A percentile compares a stretch with the other conserved stretches of the same genome.
phyloP scores from a whole-genome alignment of 1,140 invertebrate genomes.

The Macrotrachela quadricornifera region DNA sequence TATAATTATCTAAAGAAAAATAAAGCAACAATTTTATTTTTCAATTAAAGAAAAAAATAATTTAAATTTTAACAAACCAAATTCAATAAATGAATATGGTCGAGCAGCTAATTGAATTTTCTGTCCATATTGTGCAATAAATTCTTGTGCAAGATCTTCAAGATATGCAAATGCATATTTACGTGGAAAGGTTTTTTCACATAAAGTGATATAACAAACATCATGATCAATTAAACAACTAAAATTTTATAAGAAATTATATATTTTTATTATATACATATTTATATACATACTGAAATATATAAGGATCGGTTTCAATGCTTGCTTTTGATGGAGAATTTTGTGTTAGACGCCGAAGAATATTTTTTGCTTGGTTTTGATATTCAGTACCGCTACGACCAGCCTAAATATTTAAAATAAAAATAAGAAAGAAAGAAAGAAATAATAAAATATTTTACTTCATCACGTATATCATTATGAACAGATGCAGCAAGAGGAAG shows the following conservation, averaged over 20 bases:
- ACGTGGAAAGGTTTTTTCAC: constrained; percentile 82
- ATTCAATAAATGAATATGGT: constrained; percentile 94
- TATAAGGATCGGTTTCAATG: constrained; percentile 80
- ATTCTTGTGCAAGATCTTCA: constrained; percentile 88
- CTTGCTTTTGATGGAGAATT: constrained; percentile 70
- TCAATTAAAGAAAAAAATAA: not conserved
- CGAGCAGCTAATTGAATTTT: constrained; percentile 62
- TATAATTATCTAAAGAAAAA: constrained; percentile 62
- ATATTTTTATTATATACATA: not conserved
- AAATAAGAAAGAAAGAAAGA: constrained; percentile 70
- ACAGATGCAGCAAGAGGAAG: constrained; percentile 82
- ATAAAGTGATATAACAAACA: constrained; percentile 79
- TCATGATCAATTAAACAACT: constrained; percentile 89
- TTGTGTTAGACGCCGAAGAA: constrained; percentile 71
- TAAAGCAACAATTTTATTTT: not conserved
- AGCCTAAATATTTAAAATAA: constrained; percentile 86
- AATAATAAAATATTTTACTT: too few species aligned
- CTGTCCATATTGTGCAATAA: constrained; percentile 68
- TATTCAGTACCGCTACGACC: constrained; percentile 80
- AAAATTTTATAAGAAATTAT: constrained; percentile 26
- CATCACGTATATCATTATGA: constrained; percentile 66
- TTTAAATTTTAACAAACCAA: constrained; percentile 43
- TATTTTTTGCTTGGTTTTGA: constrained; percentile 97
- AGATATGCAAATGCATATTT: constrained; percentile 79
- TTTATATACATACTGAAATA: constrained; percentile 67